Percentiles rank a stretch among this genome's conserved stretches.
phyloP scores from a whole-genome alignment of 1,140 invertebrate genomes.

The Gonatopus flavifemur region DNA sequence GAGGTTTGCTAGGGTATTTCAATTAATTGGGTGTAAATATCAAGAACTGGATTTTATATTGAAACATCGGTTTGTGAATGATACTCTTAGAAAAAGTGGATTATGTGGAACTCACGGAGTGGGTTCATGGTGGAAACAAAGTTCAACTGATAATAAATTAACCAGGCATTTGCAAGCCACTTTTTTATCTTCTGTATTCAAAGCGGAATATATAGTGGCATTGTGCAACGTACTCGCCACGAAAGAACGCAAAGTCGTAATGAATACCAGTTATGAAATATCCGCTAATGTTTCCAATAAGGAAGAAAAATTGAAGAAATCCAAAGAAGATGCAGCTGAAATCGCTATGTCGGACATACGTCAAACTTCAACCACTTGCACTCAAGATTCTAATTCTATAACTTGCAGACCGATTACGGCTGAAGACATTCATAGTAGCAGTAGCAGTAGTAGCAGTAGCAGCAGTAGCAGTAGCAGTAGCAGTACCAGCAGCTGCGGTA shows the following conservation, averaged over 20 bases:
- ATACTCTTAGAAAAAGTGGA: constrained; percentile 59
- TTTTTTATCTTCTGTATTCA: constrained; percentile 65
- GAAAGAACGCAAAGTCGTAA: constrained; percentile 67
- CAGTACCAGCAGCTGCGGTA: no score
- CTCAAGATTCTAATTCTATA: not conserved
- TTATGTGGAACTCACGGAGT: constrained; percentile 57
- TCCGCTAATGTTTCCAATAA: constrained; percentile 10
- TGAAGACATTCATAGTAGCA: constrained; percentile 4
- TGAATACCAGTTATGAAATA: constrained; percentile 62
- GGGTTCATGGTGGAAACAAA: constrained; percentile 29
- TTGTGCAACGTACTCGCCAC: constrained; percentile 73
- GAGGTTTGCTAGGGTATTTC: constrained; percentile 66
- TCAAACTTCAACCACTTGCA: constrained; percentile 2
- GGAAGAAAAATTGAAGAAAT: constrained; percentile 2
- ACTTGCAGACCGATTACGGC: not conserved
- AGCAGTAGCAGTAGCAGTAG: no score
- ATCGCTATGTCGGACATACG: not conserved
- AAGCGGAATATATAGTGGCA: constrained; percentile 70
- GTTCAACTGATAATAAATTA: constrained; percentile 1
- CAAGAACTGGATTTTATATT: constrained; percentile 61
- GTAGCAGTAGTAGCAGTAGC: no score
- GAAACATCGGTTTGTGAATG: constrained; percentile 58
- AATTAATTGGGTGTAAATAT: constrained; percentile 67
- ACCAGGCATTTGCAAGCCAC: constrained; percentile 32
- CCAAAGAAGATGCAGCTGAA: not conserved